Evolutionary conservation across 2,797 vertebrate genomes (phyloP).

Genomic region (Phataginus tricuspis): DNA sequence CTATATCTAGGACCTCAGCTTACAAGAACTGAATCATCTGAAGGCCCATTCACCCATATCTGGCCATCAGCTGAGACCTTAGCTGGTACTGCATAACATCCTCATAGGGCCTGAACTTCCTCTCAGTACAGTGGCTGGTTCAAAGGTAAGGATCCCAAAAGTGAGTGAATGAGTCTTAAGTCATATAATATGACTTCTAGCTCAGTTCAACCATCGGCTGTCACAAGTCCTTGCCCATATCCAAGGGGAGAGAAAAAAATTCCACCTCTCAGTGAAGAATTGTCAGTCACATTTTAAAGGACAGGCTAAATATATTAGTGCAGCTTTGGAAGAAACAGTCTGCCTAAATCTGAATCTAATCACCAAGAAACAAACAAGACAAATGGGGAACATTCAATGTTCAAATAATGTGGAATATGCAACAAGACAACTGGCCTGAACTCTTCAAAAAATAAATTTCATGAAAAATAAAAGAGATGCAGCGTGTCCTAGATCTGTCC

Average conservation of each 20-base stretch:
- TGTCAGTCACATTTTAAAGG: not conserved
- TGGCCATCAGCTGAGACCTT: not conserved
- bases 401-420: not conserved
- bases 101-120: not conserved
- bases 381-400: not conserved
- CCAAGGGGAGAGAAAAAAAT: not conserved
- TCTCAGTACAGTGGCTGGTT: not conserved
- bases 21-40: not conserved
- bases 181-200: not conserved
- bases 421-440: not conserved
- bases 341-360: not conserved
- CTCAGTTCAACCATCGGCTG: not conserved
- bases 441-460: not conserved
- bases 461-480: not conserved
- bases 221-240: not conserved
- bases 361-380: not conserved
- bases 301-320: not conserved
- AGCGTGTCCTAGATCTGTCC: not conserved
- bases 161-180: not conserved
- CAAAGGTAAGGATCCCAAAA: not conserved
- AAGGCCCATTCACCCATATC: not conserved
- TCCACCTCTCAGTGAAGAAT: not conserved
- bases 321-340: not conserved
- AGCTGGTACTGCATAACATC: not conserved
- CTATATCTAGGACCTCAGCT: too few relatives aligned